Conservation (phyloP, 2,888 invertebrate species). For the Cataglyphis cursor region DNA sequence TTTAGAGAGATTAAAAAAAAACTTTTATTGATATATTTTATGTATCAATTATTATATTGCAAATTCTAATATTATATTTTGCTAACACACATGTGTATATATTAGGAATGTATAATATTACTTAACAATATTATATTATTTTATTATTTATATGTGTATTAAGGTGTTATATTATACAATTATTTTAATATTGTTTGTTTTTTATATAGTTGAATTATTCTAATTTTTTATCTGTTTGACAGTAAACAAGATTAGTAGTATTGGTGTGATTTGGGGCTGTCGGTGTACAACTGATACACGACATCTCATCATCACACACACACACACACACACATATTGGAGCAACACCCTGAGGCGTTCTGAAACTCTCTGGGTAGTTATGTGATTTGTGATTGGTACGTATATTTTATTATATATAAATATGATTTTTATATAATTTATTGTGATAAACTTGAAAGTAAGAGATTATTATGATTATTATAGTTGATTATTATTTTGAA, state of each 20-base stretch:
- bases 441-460: not conserved
- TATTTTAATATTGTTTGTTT: constrained; percentile 2
- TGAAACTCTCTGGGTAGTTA: constrained; percentile 86
- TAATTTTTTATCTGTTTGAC: constrained; percentile 62
- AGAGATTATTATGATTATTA: not conserved
- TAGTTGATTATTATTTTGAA: constrained; percentile 9
- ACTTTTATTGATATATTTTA: not conserved
- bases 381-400: constrained; percentile 87
- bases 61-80: not conserved
- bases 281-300: constrained; percentile 79
- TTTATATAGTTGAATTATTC: constrained; percentile 11
- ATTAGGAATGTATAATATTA: not conserved
- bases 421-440: not conserved
- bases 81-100: not conserved
- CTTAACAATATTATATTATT: constrained; percentile 14
- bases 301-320: constrained; percentile 77
- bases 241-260: constrained; percentile 81
- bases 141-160: not conserved
- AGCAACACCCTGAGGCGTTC: constrained; percentile 83
- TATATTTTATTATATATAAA: constrained; percentile 72
- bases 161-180: not conserved
- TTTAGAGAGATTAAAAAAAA: not conserved
- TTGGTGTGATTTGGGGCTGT: constrained; percentile 83
- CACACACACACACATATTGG: constrained; percentile 69
- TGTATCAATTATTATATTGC: constrained; percentile 12